A percentile compares a stretch with the other conserved stretches of the same genome.
These are phyloP conservation scores for Prunella himalayana DNA, from an alignment of 2,113 vertebrate species.

Conservation along the genomic window DNA sequence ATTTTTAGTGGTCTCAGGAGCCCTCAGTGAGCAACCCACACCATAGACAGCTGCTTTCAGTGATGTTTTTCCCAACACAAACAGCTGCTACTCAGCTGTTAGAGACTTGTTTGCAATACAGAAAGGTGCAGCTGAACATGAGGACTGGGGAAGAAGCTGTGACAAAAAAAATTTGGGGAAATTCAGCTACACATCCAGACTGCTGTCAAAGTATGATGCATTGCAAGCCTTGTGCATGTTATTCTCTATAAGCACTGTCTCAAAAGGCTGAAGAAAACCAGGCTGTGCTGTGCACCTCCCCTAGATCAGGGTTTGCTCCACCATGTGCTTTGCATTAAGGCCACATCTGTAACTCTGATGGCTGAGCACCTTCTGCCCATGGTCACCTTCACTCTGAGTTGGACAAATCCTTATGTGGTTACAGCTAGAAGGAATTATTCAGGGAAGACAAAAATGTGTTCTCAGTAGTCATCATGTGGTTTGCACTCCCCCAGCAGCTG, in stretches of 20 bases:
- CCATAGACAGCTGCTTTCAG: background rate
- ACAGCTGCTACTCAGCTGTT: background rate
- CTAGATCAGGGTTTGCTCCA: background rate
- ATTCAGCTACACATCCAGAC: background rate
- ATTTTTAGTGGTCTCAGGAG: background rate
- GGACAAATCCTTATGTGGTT: background rate
- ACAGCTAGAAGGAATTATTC: background rate
- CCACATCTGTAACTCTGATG: background rate
- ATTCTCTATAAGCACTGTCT: background rate
- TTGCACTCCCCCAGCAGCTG: background rate
- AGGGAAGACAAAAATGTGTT: background rate
- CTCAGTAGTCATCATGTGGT: too few species aligned
- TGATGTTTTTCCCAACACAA: background rate
- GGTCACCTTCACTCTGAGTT: background rate
- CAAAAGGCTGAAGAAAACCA: rapidly evolving
- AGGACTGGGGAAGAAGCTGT: background rate
- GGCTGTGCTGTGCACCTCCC: background rate
- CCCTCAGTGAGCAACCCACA: background rate
- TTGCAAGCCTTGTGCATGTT: background rate
- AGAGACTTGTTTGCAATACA: background rate
- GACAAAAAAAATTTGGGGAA: background rate
- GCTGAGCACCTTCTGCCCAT: background rate
- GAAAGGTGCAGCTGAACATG: background rate
- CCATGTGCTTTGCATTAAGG: background rate
- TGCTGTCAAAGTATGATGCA: background rate